Base-by-base conservation (phyloP, 2,113 vertebrate genomes). In the Syngnathus floridae region DNA sequence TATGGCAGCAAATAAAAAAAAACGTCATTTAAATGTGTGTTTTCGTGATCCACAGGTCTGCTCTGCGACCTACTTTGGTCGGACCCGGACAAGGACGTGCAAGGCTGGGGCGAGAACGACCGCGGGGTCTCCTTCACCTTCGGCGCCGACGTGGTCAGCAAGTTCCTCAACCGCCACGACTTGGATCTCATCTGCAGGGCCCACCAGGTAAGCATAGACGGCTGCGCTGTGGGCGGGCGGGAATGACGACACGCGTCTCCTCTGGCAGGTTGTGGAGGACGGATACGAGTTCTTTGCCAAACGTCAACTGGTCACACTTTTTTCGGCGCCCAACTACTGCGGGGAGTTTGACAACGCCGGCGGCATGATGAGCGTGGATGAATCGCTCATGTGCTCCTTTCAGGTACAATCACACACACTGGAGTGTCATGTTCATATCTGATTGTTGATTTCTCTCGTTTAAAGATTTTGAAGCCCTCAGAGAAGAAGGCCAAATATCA, bases 171-270 rank as follows among this genome's bases (percentile, higher is more conserved):
- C 88, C 95, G 96, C 72, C 96, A 99, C 6, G 96, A 99, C 89
- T 91, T 99, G 91, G 96, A 99, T 84, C 94, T 99, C 82, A 99
- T 99, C 91, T 99, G 96, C 92, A 89, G 96, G 90, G 96, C 96
- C 75, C 96, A 99, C 82, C 96, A 99, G 95, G 96, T 98, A 90
- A 75, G 36, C 26, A 3, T 1, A 16, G 35, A 31, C 2, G 7
- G 22, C 13, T 16, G 7, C 1, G 8, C 60, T 45, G 11, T 9
- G 14, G 4, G 5, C 61, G 58, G 26, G 26, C 26, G 26, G 26
- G 54, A 73, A 69, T 83, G 71, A 84, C 37, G 56, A 67, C 38
- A 49, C 5, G 60, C 52, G 65, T 73, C 65, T 70, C 75, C 46
- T 21, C 49, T 12, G 70, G 75, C 79, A 89, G 88, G 88, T 89